phyloP scores from a whole-genome alignment of 1,140 invertebrate species.

The Orchesella cincta region DNA sequence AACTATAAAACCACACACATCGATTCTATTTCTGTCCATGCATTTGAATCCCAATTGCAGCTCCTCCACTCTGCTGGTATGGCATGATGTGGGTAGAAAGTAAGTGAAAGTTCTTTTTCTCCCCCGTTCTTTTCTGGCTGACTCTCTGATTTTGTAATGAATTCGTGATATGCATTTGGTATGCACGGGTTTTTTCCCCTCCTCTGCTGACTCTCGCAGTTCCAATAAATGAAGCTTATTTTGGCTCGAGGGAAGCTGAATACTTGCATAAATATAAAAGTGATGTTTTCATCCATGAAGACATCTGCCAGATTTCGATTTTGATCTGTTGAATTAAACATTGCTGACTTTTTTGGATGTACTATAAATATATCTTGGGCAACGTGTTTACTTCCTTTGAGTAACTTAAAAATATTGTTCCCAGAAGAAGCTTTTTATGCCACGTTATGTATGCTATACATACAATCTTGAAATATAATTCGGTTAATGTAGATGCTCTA shows the following conservation, averaged over 20 bases:
- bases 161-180: neutral
- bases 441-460: too few relatives aligned
- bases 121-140: neutral
- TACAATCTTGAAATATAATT: too few relatives aligned
- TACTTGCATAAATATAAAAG: neutral
- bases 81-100: neutral
- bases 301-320: neutral
- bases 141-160: slow-evolving; percentile 3
- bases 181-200: neutral
- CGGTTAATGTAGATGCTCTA: too few relatives aligned
- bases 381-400: too few relatives aligned
- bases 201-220: neutral
- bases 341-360: neutral
- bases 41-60: neutral
- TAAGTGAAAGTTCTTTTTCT: neutral
- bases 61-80: neutral
- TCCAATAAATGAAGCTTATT: too few relatives aligned
- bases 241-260: neutral
- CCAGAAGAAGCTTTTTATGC: too few relatives aligned
- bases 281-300: neutral
- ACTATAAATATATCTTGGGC: too few relatives aligned
- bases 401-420: too few relatives aligned
- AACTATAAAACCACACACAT: slow-evolving; percentile 1
- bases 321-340: slow-evolving; percentile 21
- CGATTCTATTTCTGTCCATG: neutral